Conservation (phyloP, 35 echinoderm and acorn worm species). For the Ophiothrix spiculata region DNA sequence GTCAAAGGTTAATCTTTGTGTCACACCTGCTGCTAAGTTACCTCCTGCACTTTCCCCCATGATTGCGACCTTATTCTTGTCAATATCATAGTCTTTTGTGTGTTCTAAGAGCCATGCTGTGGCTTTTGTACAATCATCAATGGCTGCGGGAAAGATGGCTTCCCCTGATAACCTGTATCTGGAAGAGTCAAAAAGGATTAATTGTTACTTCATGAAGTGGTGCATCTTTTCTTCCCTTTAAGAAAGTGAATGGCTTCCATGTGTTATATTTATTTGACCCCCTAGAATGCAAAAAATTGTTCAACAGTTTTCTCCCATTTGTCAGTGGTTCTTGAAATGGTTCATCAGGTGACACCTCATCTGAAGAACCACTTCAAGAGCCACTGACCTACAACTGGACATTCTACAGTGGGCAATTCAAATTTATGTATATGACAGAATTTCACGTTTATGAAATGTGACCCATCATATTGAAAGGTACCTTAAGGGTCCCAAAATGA, state of each 20-base stretch:
- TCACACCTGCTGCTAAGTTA: constrained; percentile 46
- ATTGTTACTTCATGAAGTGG: constrained; percentile 50
- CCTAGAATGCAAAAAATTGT: background rate
- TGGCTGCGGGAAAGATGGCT: constrained; percentile 33
- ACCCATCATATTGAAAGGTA: no score
- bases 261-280: no score
- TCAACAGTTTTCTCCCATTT: background rate
- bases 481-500: no score
- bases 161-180: constrained; percentile 33
- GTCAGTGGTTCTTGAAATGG: background rate
- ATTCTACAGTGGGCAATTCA: no score
- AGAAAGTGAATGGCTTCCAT: background rate
- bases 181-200: constrained; percentile 29
- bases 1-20: constrained; percentile 31
- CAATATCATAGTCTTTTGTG: constrained; percentile 26
- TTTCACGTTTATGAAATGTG: no score
- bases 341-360: no score
- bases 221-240: background rate
- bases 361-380: no score
- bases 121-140: constrained; percentile 39
- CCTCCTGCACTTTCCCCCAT: constrained; percentile 55
- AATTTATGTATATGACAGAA: no score
- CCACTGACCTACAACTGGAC: no score
- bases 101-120: constrained; percentile 42
- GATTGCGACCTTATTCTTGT: constrained; percentile 25